Percentiles rank a stretch among this genome's conserved stretches.
phyloP scores from a whole-genome alignment of 2,113 vertebrate genomes.

The Carlito syrichta region DNA sequence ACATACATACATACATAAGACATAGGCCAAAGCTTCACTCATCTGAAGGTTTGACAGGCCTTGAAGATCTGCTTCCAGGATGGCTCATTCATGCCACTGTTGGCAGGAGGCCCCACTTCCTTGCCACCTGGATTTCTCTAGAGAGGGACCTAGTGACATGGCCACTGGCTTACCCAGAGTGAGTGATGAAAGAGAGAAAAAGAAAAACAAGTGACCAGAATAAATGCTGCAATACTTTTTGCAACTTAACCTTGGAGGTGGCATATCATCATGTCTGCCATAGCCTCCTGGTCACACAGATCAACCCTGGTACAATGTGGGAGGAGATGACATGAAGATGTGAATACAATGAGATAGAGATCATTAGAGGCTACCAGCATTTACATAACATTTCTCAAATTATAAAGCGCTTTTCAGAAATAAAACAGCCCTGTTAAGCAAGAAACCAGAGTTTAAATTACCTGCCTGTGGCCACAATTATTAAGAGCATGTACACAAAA shows the following conservation, averaged over 20 bases:
- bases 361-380: neutral
- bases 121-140: neutral
- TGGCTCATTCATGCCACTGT: fast-evolving
- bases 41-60: neutral
- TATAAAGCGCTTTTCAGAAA: neutral
- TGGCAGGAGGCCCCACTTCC: neutral
- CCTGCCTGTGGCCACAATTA: neutral
- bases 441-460: neutral
- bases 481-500: neutral
- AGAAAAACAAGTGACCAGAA: neutral
- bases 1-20: no score
- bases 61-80: neutral
- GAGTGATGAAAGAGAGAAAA: neutral
- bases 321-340: fast-evolving
- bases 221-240: neutral
- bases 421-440: neutral
- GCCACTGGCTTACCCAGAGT: neutral
- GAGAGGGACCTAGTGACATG: no score
- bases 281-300: no score
- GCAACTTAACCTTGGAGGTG: neutral
- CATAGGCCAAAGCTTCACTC: neutral
- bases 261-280: neutral
- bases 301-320: fast-evolving
- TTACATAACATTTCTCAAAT: neutral
- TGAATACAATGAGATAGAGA: neutral